These are phyloP conservation scores for Temnothorax ravouxi DNA, from an alignment of 2,888 invertebrate species.

Conservation along the genomic window DNA sequence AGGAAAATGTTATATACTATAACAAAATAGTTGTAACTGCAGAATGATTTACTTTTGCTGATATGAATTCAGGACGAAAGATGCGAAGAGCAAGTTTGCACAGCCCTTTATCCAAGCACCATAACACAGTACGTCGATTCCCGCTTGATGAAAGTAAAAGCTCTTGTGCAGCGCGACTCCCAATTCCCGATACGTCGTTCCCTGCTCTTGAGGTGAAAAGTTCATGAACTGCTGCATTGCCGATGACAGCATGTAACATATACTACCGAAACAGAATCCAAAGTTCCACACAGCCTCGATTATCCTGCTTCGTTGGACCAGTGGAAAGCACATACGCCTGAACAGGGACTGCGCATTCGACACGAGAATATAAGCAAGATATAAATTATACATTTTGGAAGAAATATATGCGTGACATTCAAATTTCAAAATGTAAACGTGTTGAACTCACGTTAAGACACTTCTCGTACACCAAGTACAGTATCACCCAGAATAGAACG, in stretches of 20 bases:
- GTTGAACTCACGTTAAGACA: constrained; percentile 75
- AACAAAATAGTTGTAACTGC: not conserved
- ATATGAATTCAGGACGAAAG: constrained; percentile 71
- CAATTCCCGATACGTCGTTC: constrained; percentile 67
- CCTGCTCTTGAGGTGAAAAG: constrained; percentile 59
- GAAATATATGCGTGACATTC: not conserved
- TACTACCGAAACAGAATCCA: constrained; percentile 76
- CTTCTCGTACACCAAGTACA: constrained; percentile 75
- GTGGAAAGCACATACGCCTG: constrained; percentile 75
- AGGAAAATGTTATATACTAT: not conserved
- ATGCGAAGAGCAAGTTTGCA: constrained; percentile 77
- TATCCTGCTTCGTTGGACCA: constrained; percentile 74
- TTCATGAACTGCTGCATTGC: constrained; percentile 56
- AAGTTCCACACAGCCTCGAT: constrained; percentile 77
- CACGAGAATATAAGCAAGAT: not conserved
- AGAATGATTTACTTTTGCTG: constrained; percentile 74
- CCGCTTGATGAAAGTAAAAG: constrained; percentile 78
- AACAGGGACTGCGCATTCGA: constrained; percentile 72
- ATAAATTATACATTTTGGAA: constrained; percentile 16
- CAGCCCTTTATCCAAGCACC: constrained; percentile 77
- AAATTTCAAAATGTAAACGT: not conserved
- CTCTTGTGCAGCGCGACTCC: constrained; percentile 76
- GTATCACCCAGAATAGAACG: constrained; percentile 71
- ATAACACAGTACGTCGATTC: constrained; percentile 72
- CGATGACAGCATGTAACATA: constrained; percentile 72